Evolutionary conservation across 2,113 vertebrate species (phyloP), one percentile per base, ranked within the genome.

Genomic region (Corvus hawaiiensis): DNA sequence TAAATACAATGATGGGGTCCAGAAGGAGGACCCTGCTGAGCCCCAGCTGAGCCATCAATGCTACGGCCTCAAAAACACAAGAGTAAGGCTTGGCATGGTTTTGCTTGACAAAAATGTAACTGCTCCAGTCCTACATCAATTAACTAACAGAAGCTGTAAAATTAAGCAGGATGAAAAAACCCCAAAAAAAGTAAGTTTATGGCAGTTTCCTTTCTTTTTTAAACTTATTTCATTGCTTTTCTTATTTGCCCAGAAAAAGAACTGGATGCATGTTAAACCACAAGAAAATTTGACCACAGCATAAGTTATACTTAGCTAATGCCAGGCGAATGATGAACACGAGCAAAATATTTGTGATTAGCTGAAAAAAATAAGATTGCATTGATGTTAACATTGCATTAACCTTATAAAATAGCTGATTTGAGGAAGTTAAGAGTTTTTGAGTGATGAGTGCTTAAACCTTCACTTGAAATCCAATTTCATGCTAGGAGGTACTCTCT

Each of bases 381-480:
- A 59, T 52, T 77, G 92, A 94, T 90, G 92, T 59, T 97, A 89
- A 94, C 83, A 35, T 59, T 67, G 51, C 64, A 94, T 97, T 95
- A 94, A 96, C 94, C 95, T 97, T 97, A 97, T 93, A 90, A 97
- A 96, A 95, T 44, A 77, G 64, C 59, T 86, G 92, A 96, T 95
- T 84, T 92, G 16, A 27, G 32, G 51, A 94, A 92, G 55, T 86
- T 69, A 88, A 43, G 85, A 77, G 67, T 35, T 92, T 94, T 84
- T 90, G 96, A 96, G 61, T 74, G 68, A 96, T 95, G 95, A 74
- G 30, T 81, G 44, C 72, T 71, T 88, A 77, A 58, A 78, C 43
- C 77, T 82, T 84, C 27, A 93, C 68, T 93, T 77, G 83, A 94
- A 96, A 95, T 86, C 56, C 5, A 77, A 84, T 95, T 92, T 92